A percentile compares a stretch with the other conserved stretches of the same genome.
These are phyloP conservation scores for Tetraneura akinire DNA, from an alignment of 1,140 invertebrate species.

Conservation along the genomic window DNA sequence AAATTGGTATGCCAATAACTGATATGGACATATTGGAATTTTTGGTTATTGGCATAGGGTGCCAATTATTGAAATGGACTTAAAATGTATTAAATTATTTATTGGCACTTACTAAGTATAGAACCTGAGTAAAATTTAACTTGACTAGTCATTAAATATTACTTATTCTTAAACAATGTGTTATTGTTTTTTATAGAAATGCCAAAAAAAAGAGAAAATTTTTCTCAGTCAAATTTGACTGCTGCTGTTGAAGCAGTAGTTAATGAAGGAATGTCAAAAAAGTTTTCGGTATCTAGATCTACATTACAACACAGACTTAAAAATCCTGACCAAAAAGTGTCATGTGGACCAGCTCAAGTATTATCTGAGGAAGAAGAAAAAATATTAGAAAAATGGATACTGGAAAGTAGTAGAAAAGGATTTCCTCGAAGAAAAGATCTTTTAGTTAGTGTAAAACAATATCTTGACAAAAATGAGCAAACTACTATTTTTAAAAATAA, in stretches of 20 bases:
- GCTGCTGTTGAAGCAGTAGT: constrained; percentile 18
- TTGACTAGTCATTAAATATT: background rate
- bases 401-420: constrained; percentile 13
- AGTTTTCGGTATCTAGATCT: background rate
- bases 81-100: constrained; percentile 1
- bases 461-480: background rate
- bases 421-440: constrained; percentile 23
- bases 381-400: background rate
- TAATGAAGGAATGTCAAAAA: constrained; percentile 6
- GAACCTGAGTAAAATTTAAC: background rate
- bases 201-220: background rate
- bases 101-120: constrained; percentile 11
- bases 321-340: background rate
- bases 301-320: constrained; percentile 30
- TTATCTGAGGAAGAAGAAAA: constrained; percentile 8
- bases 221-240: background rate
- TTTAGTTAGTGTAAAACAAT: constrained; percentile 11
- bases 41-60: background rate
- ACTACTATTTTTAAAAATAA: constrained; percentile 17
- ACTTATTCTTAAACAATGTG: background rate
- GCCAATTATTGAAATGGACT: constrained; percentile 18
- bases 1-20: constrained; percentile 27
- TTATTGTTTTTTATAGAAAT: background rate
- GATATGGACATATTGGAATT: background rate
- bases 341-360: constrained; percentile 14